Evolutionary conservation across 1,140 invertebrate genomes (phyloP), one percentile per base, ranked within the genome.

Genomic region (Solenopsis invicta): DNA sequence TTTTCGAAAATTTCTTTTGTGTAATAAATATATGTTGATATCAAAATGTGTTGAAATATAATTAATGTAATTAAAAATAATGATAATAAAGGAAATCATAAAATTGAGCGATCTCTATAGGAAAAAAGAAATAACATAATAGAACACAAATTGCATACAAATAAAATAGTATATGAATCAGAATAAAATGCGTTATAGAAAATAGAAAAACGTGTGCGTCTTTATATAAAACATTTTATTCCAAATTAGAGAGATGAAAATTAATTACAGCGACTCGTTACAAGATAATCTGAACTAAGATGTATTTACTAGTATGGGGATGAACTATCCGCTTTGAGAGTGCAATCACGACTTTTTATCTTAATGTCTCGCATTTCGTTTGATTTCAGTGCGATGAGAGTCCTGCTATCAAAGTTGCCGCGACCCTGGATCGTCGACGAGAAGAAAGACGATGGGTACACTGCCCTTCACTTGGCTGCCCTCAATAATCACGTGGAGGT

Each of bases 341-440:
- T 50, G 54, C 37, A 48, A 59, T 81, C 9, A 21, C 18, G 18
- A 4, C 5, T 54, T 21, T 81, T 54, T 29, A 13, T 10, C 9
- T 67, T 50, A 85, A 85, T 50, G 12, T 61, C 9, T 54, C 10
- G 64, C n/a, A 4, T 82, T 56, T 66, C 12, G 13, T 5, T 18
- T 13, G 34, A 34, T 90, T 90, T 87, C 96, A 99, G 98, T 96
- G 99, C 99, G 29, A 99, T 99, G 98, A 97, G 98, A 93, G 98
- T 99, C 93, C 96, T 99, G 90, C 95, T 99, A 88, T 97, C 97
- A 48, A 99, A 99, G 95, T 96, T 99, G 41, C 98, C 98, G 8
- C 96, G 99, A n/a, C 97, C 98, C 2, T 99, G 99, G 99, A 98
- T 99, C 91, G 99, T 99, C 41, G 99, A 99, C 95, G 99, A 99